phyloP scores from a whole-genome alignment of 2,888 invertebrate species.

The Tiliacea citrago region DNA sequence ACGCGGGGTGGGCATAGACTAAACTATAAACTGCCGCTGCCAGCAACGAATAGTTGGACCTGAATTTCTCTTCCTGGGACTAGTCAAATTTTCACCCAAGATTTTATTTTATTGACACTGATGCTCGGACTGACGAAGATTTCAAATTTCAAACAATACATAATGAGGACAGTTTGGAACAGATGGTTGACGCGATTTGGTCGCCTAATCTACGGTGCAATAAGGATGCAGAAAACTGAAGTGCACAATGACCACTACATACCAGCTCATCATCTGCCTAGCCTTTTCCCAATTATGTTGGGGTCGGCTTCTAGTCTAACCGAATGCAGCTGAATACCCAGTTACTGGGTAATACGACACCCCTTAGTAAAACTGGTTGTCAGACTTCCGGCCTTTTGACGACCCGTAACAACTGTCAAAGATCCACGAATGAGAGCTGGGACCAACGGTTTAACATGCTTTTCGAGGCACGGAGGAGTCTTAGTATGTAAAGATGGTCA shows the following conservation, averaged over 20 bases:
- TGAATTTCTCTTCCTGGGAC: background rate
- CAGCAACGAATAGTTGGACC: background rate
- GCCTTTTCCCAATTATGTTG: too few relatives aligned
- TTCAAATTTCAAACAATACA: background rate
- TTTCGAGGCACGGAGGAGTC: too few relatives aligned
- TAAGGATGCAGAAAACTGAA: background rate
- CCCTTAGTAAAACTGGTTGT: too few relatives aligned
- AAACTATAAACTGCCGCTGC: background rate
- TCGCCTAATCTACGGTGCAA: background rate
- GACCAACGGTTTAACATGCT: too few relatives aligned
- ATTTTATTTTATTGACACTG: conserved; percentile 2
- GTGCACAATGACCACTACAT: background rate
- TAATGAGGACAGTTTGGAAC: background rate
- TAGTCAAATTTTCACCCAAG: background rate
- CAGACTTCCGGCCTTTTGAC: too few relatives aligned
- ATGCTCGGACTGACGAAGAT: background rate
- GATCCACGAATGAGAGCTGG: too few relatives aligned
- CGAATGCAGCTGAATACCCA: too few relatives aligned
- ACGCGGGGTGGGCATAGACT: background rate
- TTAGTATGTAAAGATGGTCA: too few relatives aligned
- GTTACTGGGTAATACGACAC: too few relatives aligned
- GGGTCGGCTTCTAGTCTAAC: too few relatives aligned
- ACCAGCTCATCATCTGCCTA: too few relatives aligned
- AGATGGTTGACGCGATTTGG: background rate
- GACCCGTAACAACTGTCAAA: too few relatives aligned